Conservation (phyloP, 92 coral and sea anemone species). For the Umimayanthus chanpuru region DNA sequence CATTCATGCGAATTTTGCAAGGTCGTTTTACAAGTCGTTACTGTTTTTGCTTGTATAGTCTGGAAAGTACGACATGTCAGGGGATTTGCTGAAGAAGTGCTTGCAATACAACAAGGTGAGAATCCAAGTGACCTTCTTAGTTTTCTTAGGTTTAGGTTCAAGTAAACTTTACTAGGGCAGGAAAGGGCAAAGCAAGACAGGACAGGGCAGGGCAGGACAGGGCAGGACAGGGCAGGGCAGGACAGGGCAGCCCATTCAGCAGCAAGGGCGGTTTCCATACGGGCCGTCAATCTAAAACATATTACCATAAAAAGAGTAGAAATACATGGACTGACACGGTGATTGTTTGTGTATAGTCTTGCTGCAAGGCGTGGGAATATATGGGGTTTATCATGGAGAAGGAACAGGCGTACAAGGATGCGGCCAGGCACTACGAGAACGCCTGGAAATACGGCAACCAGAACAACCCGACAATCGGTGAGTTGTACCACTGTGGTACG, state of each 20-base stretch:
- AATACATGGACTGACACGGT: too few relatives aligned
- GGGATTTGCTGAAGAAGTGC: constrained; percentile 93
- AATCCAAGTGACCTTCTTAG: not conserved
- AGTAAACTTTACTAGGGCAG: too few relatives aligned
- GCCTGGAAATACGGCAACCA: constrained; percentile 98
- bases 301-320: too few relatives aligned
- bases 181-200: too few relatives aligned
- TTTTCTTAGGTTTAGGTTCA: too few relatives aligned
- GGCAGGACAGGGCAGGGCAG: too few relatives aligned
- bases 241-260: too few relatives aligned
- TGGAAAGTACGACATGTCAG: constrained; percentile 97
- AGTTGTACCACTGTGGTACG: not conserved
- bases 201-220: too few relatives aligned
- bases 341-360: constrained; percentile 67
- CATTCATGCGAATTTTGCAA: too few relatives aligned
- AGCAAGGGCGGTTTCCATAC: too few relatives aligned
- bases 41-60: constrained; percentile 56
- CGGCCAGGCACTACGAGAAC: constrained; percentile 95
- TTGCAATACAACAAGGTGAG: constrained; percentile 92
- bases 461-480: constrained; percentile 96
- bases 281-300: too few relatives aligned
- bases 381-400: constrained; percentile 99
- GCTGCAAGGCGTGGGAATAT: constrained; percentile 99
- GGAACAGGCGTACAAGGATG: constrained; percentile 99
- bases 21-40: not conserved